phyloP scores from a whole-genome alignment of 1,140 invertebrate species.

The Capitella teleta region DNA sequence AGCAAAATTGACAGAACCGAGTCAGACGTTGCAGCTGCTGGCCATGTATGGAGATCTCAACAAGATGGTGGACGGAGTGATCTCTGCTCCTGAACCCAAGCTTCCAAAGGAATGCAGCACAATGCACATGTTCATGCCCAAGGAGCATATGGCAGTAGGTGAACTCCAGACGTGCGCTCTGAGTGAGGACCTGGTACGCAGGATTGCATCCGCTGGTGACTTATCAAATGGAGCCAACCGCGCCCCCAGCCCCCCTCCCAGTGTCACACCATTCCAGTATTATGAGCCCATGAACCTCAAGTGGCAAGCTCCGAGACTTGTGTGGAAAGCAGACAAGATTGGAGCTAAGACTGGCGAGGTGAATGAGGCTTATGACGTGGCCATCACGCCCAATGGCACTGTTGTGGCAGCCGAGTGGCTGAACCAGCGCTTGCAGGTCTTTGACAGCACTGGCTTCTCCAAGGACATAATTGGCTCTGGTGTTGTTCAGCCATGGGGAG shows the following conservation, averaged over 20 bases:
- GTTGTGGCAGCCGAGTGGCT: constrained; percentile 10
- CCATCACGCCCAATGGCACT: constrained; percentile 8
- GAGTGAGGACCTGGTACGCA: constrained; percentile 1
- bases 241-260: background rate
- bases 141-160: constrained; percentile 5
- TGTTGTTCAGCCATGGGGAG: constrained; percentile 11
- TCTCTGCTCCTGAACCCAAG: background rate
- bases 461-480: constrained; percentile 8
- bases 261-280: background rate
- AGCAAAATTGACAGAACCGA: constrained; percentile 10
- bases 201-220: background rate
- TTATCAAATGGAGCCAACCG: background rate
- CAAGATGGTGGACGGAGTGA: constrained; percentile 7
- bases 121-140: constrained; percentile 12
- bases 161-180: constrained; percentile 10
- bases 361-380: constrained; percentile 12
- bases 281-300: constrained; percentile 4
- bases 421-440: constrained; percentile 11
- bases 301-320: constrained; percentile 8
- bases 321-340: constrained; percentile 7
- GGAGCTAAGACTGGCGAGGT: constrained; percentile 9
- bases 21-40: constrained; percentile 9
- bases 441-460: constrained; percentile 7
- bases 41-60: constrained; percentile 9
- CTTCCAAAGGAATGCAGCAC: constrained; percentile 3